Evolutionary conservation across 2,113 vertebrate species (phyloP).

Genomic region (Rutilus rutilus): DNA sequence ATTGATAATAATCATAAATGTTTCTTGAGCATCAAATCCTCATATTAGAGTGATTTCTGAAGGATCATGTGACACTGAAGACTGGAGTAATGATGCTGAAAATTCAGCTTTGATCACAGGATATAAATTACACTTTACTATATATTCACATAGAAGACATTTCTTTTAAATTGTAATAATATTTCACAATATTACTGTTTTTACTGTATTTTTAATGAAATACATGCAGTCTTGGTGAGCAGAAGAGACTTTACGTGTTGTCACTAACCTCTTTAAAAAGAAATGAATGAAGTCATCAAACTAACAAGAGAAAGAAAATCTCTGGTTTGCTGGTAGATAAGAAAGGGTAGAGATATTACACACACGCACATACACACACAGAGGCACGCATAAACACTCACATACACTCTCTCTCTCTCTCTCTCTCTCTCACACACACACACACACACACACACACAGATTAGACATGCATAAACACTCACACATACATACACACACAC

Average conservation of each 20-base stretch:
- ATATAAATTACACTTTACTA: background rate
- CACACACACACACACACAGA: too few species aligned
- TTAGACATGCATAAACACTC: too few species aligned
- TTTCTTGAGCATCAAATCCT: background rate
- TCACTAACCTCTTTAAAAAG: background rate
- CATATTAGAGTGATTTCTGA: background rate
- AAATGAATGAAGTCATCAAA: background rate
- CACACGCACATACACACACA: too few species aligned
- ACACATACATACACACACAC: too few species aligned
- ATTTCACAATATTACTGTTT: background rate
- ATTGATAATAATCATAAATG: background rate
- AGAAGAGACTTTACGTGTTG: background rate
- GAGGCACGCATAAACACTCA: too few species aligned
- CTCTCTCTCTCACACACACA: too few species aligned
- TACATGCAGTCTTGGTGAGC: background rate
- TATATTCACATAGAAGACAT: background rate
- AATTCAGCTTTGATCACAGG: background rate
- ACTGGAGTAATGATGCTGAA: background rate
- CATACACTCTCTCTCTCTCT: too few species aligned
- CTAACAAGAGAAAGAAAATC: background rate
- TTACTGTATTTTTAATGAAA: background rate
- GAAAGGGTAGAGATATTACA: background rate
- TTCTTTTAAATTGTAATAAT: background rate
- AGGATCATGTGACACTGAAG: background rate
- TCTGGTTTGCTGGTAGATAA: slow-evolving; percentile 14